Conservation (phyloP, 2,888 invertebrate species). For the Eumacrocentrus americanus region DNA sequence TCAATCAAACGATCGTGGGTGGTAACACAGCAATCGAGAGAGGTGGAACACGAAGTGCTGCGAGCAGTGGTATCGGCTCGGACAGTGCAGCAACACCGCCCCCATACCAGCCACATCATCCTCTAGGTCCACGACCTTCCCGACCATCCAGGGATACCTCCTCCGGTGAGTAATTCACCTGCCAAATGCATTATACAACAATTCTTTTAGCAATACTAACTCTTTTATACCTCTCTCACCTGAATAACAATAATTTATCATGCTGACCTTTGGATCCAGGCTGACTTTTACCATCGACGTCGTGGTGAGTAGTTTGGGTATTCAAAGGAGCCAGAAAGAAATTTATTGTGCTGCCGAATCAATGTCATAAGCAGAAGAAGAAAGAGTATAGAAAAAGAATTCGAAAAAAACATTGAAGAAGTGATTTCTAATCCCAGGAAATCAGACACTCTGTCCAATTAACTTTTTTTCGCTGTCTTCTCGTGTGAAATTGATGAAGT, state of each 20-base stretch:
- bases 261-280: background rate
- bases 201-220: background rate
- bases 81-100: slow-evolving; percentile 84
- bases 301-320: background rate
- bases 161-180: slow-evolving; percentile 51
- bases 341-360: background rate
- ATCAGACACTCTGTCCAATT: background rate
- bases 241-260: no score
- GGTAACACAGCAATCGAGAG: slow-evolving; percentile 59
- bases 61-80: slow-evolving; percentile 88
- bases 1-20: slow-evolving; percentile 74
- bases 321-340: background rate
- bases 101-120: slow-evolving; percentile 56
- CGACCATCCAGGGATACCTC: slow-evolving; percentile 59
- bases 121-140: slow-evolving; percentile 54
- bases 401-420: background rate
- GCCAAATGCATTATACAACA: background rate
- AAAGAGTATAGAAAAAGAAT: background rate
- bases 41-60: slow-evolving; percentile 68
- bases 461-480: slow-evolving; percentile 33
- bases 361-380: background rate
- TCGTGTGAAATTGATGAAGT: slow-evolving; percentile 32
- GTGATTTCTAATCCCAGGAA: background rate
- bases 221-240: no score
- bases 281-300: background rate